These are phyloP conservation scores for Scyliorhinus canicula DNA, from an alignment of 2,797 vertebrate species.

Conservation along the genomic window DNA sequence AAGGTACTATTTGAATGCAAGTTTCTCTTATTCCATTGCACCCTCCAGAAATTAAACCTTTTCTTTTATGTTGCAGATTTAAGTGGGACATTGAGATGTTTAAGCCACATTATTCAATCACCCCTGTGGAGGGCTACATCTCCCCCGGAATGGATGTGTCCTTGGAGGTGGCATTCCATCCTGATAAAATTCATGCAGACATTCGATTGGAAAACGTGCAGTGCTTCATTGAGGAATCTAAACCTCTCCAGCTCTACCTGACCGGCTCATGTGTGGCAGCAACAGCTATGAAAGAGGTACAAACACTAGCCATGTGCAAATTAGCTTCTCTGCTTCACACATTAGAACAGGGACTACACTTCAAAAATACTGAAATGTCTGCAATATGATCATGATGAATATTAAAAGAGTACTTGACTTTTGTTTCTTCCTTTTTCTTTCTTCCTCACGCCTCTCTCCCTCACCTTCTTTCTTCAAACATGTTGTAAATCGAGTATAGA, in stretches of 20 bases:
- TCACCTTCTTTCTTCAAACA: not conserved
- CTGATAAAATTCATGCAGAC: constrained; percentile 59
- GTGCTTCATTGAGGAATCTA: constrained; percentile 67
- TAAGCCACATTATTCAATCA: constrained; percentile 66
- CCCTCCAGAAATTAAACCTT: not conserved
- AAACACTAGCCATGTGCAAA: not conserved
- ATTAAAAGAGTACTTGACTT: not conserved
- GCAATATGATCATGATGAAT: not conserved
- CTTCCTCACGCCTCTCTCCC: not conserved
- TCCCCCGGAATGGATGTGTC: constrained; percentile 66
- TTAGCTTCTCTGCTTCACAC: not conserved
- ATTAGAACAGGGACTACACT: not conserved
- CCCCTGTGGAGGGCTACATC: constrained; percentile 68
- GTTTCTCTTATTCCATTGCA: not conserved
- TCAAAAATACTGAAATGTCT: not conserved
- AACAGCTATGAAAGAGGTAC: constrained; percentile 66
- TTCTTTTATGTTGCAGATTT: constrained; percentile 59
- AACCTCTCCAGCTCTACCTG: constrained; percentile 62
- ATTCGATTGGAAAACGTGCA: constrained; percentile 59
- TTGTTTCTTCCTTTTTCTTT: not conserved
- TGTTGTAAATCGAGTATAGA: not conserved
- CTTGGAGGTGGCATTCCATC: constrained; percentile 67
- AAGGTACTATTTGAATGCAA: not conserved
- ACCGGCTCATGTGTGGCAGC: constrained; percentile 64
- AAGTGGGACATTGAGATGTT: constrained; percentile 67